phyloP scores from a whole-genome alignment of 2,113 vertebrate species.

The Thamnaconus septentrionalis region DNA sequence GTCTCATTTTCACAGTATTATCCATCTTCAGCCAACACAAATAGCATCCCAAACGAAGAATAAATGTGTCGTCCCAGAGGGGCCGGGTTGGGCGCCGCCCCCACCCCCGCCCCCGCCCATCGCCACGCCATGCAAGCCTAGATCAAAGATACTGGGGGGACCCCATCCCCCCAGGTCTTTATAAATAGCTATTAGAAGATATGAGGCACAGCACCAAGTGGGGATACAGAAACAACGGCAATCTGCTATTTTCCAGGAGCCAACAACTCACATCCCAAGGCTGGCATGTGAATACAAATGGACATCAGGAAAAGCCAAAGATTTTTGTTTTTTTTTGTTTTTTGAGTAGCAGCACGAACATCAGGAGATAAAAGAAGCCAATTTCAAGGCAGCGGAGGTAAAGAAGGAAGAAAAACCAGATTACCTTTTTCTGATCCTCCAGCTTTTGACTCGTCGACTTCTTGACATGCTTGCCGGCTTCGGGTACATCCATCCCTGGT shows the following conservation, averaged over 20 bases:
- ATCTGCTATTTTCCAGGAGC: slow-evolving; percentile 2
- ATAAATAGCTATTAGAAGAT: slow-evolving; percentile 50
- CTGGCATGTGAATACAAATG: too few species aligned
- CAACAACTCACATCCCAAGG: too few species aligned
- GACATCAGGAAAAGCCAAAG: not conserved
- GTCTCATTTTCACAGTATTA: slow-evolving; percentile 16
- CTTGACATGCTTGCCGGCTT: slow-evolving; percentile 92
- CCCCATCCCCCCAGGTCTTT: slow-evolving; percentile 19
- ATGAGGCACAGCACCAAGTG: slow-evolving; percentile 31
- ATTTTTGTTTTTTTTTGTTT: slow-evolving; percentile 25
- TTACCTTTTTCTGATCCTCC: slow-evolving; percentile 99
- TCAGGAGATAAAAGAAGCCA: not conserved
- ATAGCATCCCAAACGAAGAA: slow-evolving; percentile 42
- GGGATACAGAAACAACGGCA: slow-evolving; percentile 42
- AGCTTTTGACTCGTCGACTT: slow-evolving; percentile 95
- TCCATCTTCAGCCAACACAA: slow-evolving; percentile 28
- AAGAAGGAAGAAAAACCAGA: not conserved
- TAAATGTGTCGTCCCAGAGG: slow-evolving; percentile 44
- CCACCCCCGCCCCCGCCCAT: slow-evolving; percentile 27
- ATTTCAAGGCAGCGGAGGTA: slow-evolving; percentile 37
- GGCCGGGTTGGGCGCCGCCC: not conserved
- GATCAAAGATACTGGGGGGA: slow-evolving; percentile 51
- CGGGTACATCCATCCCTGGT: slow-evolving; percentile 93
- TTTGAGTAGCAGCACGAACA: too few species aligned
- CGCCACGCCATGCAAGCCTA: slow-evolving; percentile 11